Conservation (phyloP, 2,113 vertebrate genomes). For the Poeciliopsis prolifica region DNA sequence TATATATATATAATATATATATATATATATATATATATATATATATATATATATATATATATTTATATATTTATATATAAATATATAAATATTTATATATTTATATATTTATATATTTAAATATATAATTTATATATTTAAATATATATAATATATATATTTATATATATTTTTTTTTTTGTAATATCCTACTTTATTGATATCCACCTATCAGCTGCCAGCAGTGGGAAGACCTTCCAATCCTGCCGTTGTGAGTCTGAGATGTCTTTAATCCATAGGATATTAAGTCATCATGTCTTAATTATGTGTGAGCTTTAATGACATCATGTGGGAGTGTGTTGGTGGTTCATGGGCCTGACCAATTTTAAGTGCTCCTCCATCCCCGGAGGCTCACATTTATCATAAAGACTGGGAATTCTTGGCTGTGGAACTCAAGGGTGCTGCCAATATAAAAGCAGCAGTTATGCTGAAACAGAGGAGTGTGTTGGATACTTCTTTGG, state of each 20-base stretch:
- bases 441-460: background rate
- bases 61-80: too few species aligned
- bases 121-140: too few species aligned
- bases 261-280: too few species aligned
- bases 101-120: too few species aligned
- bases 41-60: too few species aligned
- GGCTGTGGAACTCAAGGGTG: background rate
- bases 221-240: background rate
- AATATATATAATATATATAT: too few species aligned
- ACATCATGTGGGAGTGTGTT: background rate
- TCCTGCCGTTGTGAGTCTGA: background rate
- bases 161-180: too few species aligned
- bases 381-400: background rate
- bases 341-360: background rate
- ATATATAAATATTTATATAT: too few species aligned
- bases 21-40: too few species aligned
- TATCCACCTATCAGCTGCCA: background rate
- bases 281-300: background rate
- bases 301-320: background rate
- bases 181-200: too few species aligned
- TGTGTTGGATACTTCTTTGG: conserved; percentile 15
- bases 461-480: conserved; percentile 11
- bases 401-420: background rate
- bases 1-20: too few species aligned
- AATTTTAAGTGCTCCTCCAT: background rate